Percentiles rank a stretch among this genome's conserved stretches.
phyloP scores from a whole-genome alignment of 2,113 vertebrate genomes.

The Gadus macrocephalus region DNA sequence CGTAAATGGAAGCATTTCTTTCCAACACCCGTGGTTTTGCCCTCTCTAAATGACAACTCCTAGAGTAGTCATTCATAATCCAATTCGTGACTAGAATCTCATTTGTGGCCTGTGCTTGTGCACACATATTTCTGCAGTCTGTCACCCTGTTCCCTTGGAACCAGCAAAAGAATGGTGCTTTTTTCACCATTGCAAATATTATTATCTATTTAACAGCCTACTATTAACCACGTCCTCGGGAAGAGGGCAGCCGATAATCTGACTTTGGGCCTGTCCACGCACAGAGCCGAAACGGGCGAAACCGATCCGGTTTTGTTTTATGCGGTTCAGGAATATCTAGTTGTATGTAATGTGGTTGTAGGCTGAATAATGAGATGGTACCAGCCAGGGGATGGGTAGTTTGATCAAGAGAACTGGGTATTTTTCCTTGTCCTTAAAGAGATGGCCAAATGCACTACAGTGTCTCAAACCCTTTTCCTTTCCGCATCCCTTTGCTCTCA shows the following conservation, averaged over 20 bases:
- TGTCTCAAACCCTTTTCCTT: too few relatives aligned
- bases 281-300: too few relatives aligned
- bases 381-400: too few relatives aligned
- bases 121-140: conserved; percentile 5
- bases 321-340: too few relatives aligned
- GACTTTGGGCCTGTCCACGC: background rate
- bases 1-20: too few relatives aligned
- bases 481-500: too few relatives aligned
- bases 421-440: too few relatives aligned
- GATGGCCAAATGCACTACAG: too few relatives aligned
- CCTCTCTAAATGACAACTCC: background rate
- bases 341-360: background rate
- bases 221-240: conserved; percentile 32
- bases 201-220: conserved; percentile 30
- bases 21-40: background rate
- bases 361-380: background rate
- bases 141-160: conserved; percentile 13
- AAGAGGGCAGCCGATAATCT: conserved; percentile 25
- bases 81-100: too few relatives aligned
- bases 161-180: conserved; percentile 23
- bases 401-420: too few relatives aligned
- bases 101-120: background rate
- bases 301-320: too few relatives aligned
- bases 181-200: conserved; percentile 21
- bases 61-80: too few relatives aligned